Conservation (phyloP, 2,113 vertebrate species). For the Entomyzon cyanotis region DNA sequence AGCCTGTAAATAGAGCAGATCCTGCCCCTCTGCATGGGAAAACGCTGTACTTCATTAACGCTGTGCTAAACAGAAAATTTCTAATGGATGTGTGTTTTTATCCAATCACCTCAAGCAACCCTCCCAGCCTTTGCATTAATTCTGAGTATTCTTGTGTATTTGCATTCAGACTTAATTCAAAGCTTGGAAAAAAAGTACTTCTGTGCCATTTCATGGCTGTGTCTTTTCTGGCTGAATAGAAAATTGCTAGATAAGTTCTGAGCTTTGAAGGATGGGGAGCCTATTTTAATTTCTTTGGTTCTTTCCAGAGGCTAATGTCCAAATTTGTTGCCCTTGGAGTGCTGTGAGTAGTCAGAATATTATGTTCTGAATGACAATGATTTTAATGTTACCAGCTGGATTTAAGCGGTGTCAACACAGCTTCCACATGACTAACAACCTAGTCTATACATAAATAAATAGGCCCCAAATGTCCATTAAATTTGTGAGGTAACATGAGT, state of each 20-base stretch:
- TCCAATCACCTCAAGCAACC: neutral
- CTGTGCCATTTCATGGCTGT: slow-evolving; percentile 10
- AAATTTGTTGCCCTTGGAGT: neutral
- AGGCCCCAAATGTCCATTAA: neutral
- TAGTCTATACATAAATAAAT: slow-evolving; percentile 7
- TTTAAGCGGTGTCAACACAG: slow-evolving; percentile 5
- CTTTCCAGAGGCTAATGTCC: neutral
- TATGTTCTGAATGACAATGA: neutral
- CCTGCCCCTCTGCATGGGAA: neutral
- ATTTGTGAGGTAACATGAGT: neutral
- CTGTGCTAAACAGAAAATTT: slow-evolving; percentile 5
- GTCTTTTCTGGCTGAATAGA: slow-evolving; percentile 13
- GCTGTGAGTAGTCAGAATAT: neutral
- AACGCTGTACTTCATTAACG: slow-evolving; percentile 33
- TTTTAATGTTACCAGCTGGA: neutral
- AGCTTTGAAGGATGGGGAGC: neutral
- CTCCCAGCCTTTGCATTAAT: neutral
- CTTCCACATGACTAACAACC: neutral
- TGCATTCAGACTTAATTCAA: slow-evolving; percentile 28
- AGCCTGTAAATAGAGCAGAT: neutral
- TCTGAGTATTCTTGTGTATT: neutral
- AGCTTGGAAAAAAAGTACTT: slow-evolving; percentile 19
- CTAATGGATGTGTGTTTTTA: neutral
- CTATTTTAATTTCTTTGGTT: neutral
- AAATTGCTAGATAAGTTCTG: neutral